Evolutionary conservation across 2,797 vertebrate genomes (phyloP).

Genomic region (Coranthus polyacanthus): DNA sequence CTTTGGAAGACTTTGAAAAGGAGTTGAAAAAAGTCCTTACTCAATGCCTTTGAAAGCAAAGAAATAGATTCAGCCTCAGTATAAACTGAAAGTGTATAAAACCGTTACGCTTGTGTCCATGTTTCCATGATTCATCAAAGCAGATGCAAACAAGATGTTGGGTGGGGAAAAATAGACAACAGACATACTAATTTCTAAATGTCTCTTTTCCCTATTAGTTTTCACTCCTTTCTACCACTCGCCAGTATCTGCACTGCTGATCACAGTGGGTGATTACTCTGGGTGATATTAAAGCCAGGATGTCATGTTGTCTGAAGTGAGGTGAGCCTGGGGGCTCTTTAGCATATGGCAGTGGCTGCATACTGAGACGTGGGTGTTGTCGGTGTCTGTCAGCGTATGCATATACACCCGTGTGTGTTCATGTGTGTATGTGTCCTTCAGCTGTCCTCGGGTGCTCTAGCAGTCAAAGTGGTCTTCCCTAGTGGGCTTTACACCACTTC

Average conservation of each 20-base stretch:
- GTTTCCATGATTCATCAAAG: too few relatives aligned
- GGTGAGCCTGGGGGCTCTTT: slow-evolving; percentile 68
- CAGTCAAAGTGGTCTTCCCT: slow-evolving; percentile 60
- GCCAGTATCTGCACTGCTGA: too few relatives aligned
- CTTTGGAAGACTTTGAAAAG: neutral
- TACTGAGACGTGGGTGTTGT: slow-evolving; percentile 33
- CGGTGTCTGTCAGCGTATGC: slow-evolving; percentile 52
- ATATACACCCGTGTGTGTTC: slow-evolving; percentile 19
- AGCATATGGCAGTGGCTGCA: slow-evolving; percentile 67
- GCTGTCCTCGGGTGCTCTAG: slow-evolving; percentile 63
- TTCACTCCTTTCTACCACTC: too few relatives aligned
- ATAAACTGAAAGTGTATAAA: slow-evolving; percentile 37
- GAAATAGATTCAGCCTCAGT: neutral
- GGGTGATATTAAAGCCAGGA: slow-evolving; percentile 54
- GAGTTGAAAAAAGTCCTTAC: neutral
- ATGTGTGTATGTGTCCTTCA: slow-evolving; percentile 61
- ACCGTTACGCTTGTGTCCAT: too few relatives aligned
- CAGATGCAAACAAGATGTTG: too few relatives aligned
- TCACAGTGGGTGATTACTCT: slow-evolving; percentile 44
- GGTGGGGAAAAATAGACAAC: too few relatives aligned
- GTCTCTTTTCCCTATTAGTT: too few relatives aligned
- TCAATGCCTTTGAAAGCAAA: neutral
- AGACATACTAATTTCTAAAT: too few relatives aligned
- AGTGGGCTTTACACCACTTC: slow-evolving; percentile 57
- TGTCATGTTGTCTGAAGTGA: slow-evolving; percentile 69